These are phyloP conservation scores for Drosophila nigrodunni DNA, from an alignment of 1,140 invertebrate species.

Conservation along the genomic window DNA sequence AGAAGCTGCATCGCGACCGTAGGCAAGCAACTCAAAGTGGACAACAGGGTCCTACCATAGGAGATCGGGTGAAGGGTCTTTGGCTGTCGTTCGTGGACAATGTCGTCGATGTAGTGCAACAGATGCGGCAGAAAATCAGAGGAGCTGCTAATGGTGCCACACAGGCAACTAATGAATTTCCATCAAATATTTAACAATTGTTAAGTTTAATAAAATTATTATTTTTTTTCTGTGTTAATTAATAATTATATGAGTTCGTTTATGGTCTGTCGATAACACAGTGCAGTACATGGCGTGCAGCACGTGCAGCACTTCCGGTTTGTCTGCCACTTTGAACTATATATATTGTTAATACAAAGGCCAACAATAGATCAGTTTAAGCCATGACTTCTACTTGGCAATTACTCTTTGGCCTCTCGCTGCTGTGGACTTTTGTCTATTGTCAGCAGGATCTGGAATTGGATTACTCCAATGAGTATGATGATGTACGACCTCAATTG, in stretches of 20 bases:
- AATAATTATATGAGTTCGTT: constrained; percentile 2
- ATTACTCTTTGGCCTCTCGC: background rate
- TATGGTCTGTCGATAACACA: constrained; percentile 3
- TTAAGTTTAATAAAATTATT: background rate
- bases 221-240: background rate
- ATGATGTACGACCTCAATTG: constrained; percentile 63
- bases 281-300: too few species aligned
- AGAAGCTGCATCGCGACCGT: constrained; percentile 45
- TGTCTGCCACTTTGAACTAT: background rate
- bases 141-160: constrained; percentile 24
- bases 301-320: background rate
- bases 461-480: constrained; percentile 73
- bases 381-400: constrained; percentile 43
- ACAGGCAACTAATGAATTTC: constrained; percentile 4
- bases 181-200: constrained; percentile 11
- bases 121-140: constrained; percentile 51
- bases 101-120: constrained; percentile 52
- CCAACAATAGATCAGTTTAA: constrained; percentile 40
- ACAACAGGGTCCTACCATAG: constrained; percentile 9
- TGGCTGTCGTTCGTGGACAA: constrained; percentile 57
- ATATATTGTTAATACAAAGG: constrained; percentile 49
- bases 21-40: constrained; percentile 36
- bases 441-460: constrained; percentile 31
- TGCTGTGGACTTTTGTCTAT: constrained; percentile 5
- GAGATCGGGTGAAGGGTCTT: constrained; percentile 48